Percentiles rank a stretch among this genome's conserved stretches.
These are phyloP conservation scores for Alaudala cheleensis DNA, from an alignment of 2,113 vertebrate genomes.

Conservation along the genomic window DNA sequence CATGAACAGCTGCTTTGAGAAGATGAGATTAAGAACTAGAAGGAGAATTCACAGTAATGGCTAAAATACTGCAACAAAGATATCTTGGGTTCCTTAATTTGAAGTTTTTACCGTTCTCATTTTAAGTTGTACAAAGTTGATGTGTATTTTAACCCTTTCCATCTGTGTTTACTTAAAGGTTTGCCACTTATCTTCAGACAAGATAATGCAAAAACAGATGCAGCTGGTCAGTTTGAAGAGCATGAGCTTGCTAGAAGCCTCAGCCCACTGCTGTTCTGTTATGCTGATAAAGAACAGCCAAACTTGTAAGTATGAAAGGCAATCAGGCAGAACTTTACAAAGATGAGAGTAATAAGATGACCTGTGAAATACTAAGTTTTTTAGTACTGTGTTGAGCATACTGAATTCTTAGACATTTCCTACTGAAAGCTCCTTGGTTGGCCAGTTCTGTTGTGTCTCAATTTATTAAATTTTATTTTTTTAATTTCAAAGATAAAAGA, in stretches of 20 bases:
- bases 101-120: background rate
- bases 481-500: background rate
- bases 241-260: conserved; percentile 95
- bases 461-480: background rate
- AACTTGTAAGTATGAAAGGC: conserved; percentile 83
- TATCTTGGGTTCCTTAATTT: background rate
- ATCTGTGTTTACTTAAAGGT: conserved; percentile 73
- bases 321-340: background rate
- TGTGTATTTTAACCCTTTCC: background rate
- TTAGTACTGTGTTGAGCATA: background rate
- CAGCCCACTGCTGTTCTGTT: conserved; percentile 94
- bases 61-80: background rate
- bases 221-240: conserved; percentile 95
- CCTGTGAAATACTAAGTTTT: background rate
- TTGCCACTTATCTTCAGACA: conserved; percentile 96
- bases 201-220: conserved; percentile 91
- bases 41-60: background rate
- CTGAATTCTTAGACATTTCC: background rate
- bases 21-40: background rate
- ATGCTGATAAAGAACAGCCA: conserved; percentile 95
- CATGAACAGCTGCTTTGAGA: background rate
- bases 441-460: background rate
- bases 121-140: background rate
- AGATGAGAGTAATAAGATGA: background rate
- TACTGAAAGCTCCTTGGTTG: conserved; percentile 15